Percentiles rank a stretch among this genome's conserved stretches.
phyloP scores from a whole-genome alignment of 2,113 vertebrate genomes.

The Prionailurus bengalensis region DNA sequence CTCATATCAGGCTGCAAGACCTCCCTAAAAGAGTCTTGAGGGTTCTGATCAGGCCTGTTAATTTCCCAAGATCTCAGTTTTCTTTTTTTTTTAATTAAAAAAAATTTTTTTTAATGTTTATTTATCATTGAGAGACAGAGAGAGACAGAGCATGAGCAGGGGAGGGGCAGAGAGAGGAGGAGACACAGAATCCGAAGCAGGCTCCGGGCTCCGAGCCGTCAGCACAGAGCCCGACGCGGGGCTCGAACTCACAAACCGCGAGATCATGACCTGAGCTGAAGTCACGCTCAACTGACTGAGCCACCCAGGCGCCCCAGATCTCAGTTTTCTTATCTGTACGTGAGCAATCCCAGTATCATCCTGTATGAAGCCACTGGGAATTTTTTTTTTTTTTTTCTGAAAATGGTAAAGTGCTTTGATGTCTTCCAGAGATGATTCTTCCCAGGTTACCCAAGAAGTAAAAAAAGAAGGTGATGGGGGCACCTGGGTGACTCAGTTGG shows the following conservation, averaged over 20 bases:
- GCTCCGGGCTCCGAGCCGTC: too few relatives aligned
- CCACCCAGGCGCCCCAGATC: neutral
- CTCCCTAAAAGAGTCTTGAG: neutral
- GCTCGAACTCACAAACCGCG: too few relatives aligned
- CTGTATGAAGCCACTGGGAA: neutral
- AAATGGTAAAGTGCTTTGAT: conserved; percentile 18
- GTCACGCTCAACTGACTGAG: too few relatives aligned
- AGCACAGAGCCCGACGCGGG: too few relatives aligned
- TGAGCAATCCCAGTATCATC: neutral
- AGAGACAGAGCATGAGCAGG: too few relatives aligned
- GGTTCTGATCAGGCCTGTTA: neutral
- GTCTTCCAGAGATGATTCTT: neutral
- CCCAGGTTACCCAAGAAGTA: neutral
- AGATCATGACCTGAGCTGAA: too few relatives aligned
- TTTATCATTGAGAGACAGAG: too few relatives aligned
- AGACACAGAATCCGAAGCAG: too few relatives aligned
- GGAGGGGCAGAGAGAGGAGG: too few relatives aligned
- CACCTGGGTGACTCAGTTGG: neutral
- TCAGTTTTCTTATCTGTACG: neutral
- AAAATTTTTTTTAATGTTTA: too few relatives aligned
- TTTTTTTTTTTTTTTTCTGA: neutral
- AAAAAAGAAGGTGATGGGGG: neutral
- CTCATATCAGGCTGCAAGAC: neutral
- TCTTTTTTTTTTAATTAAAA: neutral
- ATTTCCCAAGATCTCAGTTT: neutral